Percentiles rank a stretch among this genome's conserved stretches.
phyloP scores from a whole-genome alignment of 1,140 invertebrate species.

The Aphelenchoides fujianensis region DNA sequence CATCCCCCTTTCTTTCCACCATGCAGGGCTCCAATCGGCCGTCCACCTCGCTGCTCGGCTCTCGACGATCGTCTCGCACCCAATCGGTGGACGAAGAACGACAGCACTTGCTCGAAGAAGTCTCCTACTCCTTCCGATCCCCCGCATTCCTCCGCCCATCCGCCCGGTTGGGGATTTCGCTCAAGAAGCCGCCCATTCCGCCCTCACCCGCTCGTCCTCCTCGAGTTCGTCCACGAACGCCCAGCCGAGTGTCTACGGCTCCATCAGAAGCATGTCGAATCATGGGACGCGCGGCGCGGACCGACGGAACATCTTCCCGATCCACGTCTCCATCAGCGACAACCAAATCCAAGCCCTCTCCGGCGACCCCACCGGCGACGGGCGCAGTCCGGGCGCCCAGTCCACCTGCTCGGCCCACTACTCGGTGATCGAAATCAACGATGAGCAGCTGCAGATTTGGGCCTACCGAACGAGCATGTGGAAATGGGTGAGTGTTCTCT shows the following conservation, averaged over 20 bases:
- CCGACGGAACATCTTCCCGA: background rate
- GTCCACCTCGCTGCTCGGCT: background rate
- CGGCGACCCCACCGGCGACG: background rate
- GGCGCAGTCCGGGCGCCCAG: background rate
- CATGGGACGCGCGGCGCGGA: background rate
- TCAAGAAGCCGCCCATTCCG: background rate
- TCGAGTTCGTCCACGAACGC: background rate
- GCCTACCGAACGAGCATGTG: slow-evolving; percentile 38
- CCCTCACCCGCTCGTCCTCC: background rate
- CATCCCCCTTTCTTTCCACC: no score
- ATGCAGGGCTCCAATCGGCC: background rate
- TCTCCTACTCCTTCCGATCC: background rate
- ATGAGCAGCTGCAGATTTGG: slow-evolving; percentile 49
- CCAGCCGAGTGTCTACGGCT: background rate
- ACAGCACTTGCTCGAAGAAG: slow-evolving; percentile 13
- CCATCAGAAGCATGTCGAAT: background rate
- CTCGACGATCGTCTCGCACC: background rate
- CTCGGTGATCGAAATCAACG: slow-evolving; percentile 39
- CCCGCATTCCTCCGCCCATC: background rate
- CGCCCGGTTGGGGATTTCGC: background rate
- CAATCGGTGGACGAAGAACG: slow-evolving; percentile 8
- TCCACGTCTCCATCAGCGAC: background rate
- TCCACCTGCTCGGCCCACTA: slow-evolving; percentile 35
- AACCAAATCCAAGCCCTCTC: slow-evolving; percentile 13
- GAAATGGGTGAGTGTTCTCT: slow-evolving; percentile 35